Conservation (phyloP, 2,797 vertebrate genomes). For the Champsocephalus gunnari region DNA sequence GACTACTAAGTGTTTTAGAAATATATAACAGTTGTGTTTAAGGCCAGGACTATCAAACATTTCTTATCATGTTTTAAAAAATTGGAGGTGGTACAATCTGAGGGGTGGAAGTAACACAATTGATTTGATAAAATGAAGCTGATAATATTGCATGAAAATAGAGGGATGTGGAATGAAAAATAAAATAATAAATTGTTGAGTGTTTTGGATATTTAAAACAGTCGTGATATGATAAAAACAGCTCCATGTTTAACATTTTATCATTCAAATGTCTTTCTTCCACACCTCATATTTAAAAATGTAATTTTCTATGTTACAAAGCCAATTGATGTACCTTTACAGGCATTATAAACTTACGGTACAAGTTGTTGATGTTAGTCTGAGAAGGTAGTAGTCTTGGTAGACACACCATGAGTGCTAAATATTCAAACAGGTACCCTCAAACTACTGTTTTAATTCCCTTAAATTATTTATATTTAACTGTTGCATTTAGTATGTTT, state of each 20-base stretch:
- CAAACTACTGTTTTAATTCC: background rate
- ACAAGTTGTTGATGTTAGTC: background rate
- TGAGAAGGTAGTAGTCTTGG: background rate
- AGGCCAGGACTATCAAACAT: background rate
- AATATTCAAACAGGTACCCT: background rate
- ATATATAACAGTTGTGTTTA: conserved; percentile 13
- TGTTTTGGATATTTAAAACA: too few species aligned
- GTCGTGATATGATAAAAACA: too few species aligned
- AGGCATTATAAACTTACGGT: background rate
- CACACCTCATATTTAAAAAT: too few species aligned
- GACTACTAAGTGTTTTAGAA: conserved; percentile 1
- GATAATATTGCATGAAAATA: too few species aligned
- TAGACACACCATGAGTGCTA: background rate
- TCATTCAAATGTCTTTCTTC: too few species aligned
- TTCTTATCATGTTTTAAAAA: background rate
- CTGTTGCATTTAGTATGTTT: background rate
- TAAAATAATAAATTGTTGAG: too few species aligned
- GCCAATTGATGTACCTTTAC: too few species aligned
- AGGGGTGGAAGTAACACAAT: too few species aligned
- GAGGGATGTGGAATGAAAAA: too few species aligned
- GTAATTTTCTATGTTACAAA: background rate
- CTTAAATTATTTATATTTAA: background rate
- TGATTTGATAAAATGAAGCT: too few species aligned
- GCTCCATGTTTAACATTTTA: too few species aligned
- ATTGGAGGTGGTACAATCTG: background rate